Percentiles rank a stretch among this genome's conserved stretches.
Evolutionary conservation across 1,140 invertebrate species (phyloP).

Genomic region (Chrysopa pallens): DNA sequence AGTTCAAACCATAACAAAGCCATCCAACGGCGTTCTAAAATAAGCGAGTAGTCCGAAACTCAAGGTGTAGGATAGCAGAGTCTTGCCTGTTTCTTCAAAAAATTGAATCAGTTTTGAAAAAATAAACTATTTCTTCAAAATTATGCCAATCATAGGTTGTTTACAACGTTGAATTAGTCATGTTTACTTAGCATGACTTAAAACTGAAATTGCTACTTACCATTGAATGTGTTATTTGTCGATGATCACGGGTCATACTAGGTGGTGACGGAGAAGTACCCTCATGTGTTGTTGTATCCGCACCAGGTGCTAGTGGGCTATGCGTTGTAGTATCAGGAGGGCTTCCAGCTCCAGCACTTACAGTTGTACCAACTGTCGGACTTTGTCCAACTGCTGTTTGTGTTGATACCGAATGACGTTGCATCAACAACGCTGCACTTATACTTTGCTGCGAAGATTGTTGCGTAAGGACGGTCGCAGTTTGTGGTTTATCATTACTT

Average conservation of each 20-base stretch:
- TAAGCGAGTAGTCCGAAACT: too few species aligned
- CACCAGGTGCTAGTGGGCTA: slow-evolving; percentile 35
- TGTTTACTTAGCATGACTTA: too few species aligned
- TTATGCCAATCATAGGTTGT: too few species aligned
- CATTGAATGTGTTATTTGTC: slow-evolving; percentile 30
- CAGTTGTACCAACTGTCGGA: slow-evolving; percentile 27
- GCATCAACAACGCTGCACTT: slow-evolving; percentile 2
- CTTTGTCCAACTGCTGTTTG: slow-evolving; percentile 48
- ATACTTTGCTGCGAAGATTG: slow-evolving; percentile 6
- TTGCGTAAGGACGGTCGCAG: slow-evolving; percentile 22
- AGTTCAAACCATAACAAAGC: too few species aligned
- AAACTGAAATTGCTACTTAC: too few species aligned
- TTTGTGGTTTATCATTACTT: slow-evolving; percentile 5
- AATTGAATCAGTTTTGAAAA: too few species aligned
- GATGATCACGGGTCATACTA: slow-evolving; percentile 15
- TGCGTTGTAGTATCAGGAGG: slow-evolving; percentile 68
- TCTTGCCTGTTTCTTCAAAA: too few species aligned
- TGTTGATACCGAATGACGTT: slow-evolving; percentile 50
- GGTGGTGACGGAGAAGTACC: slow-evolving; percentile 21
- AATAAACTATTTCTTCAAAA: too few species aligned
- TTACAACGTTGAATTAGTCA: too few species aligned
- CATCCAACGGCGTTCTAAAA: too few species aligned
- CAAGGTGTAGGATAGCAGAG: too few species aligned
- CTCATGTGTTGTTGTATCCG: slow-evolving; percentile 35
- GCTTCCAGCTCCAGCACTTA: slow-evolving; percentile 25